Evolutionary conservation across 1,140 invertebrate species (phyloP).

Genomic region (Leptoteleia sp.): DNA sequence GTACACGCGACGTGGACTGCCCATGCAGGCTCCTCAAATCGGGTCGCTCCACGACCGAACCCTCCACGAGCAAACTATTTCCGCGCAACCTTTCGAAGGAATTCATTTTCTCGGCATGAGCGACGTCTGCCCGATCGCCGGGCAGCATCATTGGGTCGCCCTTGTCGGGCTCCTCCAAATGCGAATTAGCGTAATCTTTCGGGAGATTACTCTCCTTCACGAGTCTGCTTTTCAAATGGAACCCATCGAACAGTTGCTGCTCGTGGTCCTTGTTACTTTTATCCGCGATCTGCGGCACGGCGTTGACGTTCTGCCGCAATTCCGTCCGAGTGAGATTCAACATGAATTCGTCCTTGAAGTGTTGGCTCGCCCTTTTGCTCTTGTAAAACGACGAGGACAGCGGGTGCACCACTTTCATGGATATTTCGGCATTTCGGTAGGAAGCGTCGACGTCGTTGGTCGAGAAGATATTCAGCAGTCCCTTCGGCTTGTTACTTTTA

Average conservation of each 20-base stretch:
- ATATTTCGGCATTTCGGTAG: slow-evolving; percentile 19
- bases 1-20: slow-evolving; percentile 72
- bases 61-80: no score
- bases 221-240: slow-evolving; percentile 29
- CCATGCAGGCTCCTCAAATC: slow-evolving; percentile 72
- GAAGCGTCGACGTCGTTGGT: slow-evolving; percentile 19
- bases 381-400: slow-evolving; percentile 37
- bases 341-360: slow-evolving; percentile 49
- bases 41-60: slow-evolving; percentile 66
- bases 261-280: slow-evolving; percentile 41
- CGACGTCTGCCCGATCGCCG: slow-evolving; percentile 19
- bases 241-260: slow-evolving; percentile 40
- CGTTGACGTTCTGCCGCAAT: slow-evolving; percentile 6
- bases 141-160: slow-evolving; percentile 17
- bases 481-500: slow-evolving; percentile 33
- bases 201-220: slow-evolving; percentile 36
- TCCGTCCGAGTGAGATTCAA: slow-evolving; percentile 36
- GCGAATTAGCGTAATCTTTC: slow-evolving; percentile 49
- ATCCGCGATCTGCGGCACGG: slow-evolving; percentile 12
- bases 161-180: slow-evolving; percentile 35
- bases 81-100: slow-evolving; percentile 49
- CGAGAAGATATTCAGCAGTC: slow-evolving; percentile 34
- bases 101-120: slow-evolving; percentile 26
- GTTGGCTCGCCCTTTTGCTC: slow-evolving; percentile 45
- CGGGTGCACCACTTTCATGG: slow-evolving; percentile 15